phyloP scores from a whole-genome alignment of 2,113 vertebrate genomes.

The Charina bottae region DNA sequence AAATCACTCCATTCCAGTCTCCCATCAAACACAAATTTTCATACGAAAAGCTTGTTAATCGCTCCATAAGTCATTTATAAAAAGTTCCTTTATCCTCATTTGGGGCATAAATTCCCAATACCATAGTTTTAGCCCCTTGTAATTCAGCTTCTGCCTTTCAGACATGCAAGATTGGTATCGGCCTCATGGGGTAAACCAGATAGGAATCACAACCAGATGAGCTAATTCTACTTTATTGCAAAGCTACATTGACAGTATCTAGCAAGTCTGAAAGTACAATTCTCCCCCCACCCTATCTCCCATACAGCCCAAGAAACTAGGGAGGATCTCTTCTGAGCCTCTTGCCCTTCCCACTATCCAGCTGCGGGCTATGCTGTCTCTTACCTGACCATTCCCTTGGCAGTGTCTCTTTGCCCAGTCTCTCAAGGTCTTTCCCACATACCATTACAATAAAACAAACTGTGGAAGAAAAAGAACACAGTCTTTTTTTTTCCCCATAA shows the following conservation, averaged over 20 bases:
- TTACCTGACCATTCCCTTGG: not conserved
- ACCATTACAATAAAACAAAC: not conserved
- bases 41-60: no score
- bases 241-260: not conserved
- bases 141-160: not conserved
- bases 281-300: no score
- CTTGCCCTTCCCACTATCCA: not conserved
- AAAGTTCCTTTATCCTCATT: no score
- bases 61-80: no score
- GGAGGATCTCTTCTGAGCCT: not conserved
- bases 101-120: no score
- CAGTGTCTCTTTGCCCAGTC: not conserved
- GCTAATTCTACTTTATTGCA: not conserved
- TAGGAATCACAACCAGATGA: not conserved
- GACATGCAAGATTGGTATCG: not conserved
- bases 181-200: not conserved
- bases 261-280: not conserved
- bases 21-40: no score
- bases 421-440: not conserved
- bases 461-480: not conserved
- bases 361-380: not conserved
- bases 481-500: no score
- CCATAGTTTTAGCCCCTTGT: no score
- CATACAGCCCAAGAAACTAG: not conserved
- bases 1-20: no score